Conservation (phyloP, 1,140 invertebrate genomes). For the Apis cerana region DNA sequence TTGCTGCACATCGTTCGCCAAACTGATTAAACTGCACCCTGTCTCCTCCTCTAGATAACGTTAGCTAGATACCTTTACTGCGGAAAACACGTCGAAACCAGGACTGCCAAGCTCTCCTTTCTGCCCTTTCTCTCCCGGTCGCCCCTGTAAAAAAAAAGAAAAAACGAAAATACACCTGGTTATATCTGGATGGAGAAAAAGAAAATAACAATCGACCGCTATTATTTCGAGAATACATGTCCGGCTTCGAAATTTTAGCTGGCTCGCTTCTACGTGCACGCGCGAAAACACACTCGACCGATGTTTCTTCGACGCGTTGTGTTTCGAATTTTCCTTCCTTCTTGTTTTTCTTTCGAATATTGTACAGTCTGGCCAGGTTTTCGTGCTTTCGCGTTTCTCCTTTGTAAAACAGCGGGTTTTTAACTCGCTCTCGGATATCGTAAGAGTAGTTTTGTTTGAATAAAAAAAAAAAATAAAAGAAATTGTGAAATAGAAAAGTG, state of each 20-base stretch:
- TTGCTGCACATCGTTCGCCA: not conserved
- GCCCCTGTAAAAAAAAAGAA: constrained; percentile 85
- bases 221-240: not conserved
- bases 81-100: constrained; percentile 93
- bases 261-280: not conserved
- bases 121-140: constrained; percentile 92
- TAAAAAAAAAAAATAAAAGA: too few relatives aligned
- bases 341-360: too few relatives aligned
- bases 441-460: too few relatives aligned
- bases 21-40: constrained; percentile 17
- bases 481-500: too few relatives aligned
- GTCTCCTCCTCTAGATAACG: constrained; percentile 48
- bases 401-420: too few relatives aligned
- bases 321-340: not conserved
- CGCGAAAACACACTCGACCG: not conserved
- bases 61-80: constrained; percentile 89
- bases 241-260: not conserved
- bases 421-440: too few relatives aligned
- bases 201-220: not conserved
- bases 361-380: too few relatives aligned
- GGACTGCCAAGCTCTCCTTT: constrained; percentile 93
- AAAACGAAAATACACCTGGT: constrained; percentile 34
- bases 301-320: too few relatives aligned
- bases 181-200: constrained; percentile 29
- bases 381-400: too few relatives aligned